Conservation (phyloP, 1,140 invertebrate species). For the Brachionus asplanchnoidis region DNA sequence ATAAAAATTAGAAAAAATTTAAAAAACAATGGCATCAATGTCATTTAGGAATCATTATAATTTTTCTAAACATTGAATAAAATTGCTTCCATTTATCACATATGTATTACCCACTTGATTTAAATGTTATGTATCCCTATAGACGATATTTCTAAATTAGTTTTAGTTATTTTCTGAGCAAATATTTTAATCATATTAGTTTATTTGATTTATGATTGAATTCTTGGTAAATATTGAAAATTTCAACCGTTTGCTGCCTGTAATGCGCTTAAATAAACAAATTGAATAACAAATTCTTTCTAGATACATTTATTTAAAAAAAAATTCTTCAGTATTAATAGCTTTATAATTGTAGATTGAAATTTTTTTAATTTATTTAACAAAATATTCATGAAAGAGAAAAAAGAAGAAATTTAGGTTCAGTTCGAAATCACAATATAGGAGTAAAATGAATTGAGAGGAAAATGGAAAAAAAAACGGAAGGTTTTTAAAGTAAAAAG, state of each 20-base stretch:
- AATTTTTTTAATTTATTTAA: background rate
- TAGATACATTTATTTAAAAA: background rate
- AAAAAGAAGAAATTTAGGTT: background rate
- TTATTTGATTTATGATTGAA: background rate
- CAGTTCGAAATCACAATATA: background rate
- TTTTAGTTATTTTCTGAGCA: background rate
- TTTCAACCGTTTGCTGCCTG: background rate
- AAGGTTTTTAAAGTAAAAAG: background rate
- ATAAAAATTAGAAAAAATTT: background rate
- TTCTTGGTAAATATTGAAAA: background rate
- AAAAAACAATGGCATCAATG: background rate
- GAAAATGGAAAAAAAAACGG: background rate
- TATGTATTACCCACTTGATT: background rate
- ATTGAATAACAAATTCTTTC: slow-evolving; percentile 4
- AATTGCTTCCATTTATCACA: background rate
- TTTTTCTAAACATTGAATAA: background rate
- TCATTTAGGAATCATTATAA: background rate
- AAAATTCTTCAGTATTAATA: background rate
- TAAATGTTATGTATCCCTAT: background rate
- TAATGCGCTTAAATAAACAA: background rate
- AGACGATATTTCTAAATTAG: background rate
- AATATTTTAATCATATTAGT: background rate
- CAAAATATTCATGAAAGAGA: background rate
- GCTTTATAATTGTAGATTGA: background rate
- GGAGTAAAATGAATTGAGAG: background rate